A percentile compares a stretch with the other conserved stretches of the same genome.
phyloP scores from a whole-genome alignment of 2,797 vertebrate genomes.

The Coregonus ussuriensis region DNA sequence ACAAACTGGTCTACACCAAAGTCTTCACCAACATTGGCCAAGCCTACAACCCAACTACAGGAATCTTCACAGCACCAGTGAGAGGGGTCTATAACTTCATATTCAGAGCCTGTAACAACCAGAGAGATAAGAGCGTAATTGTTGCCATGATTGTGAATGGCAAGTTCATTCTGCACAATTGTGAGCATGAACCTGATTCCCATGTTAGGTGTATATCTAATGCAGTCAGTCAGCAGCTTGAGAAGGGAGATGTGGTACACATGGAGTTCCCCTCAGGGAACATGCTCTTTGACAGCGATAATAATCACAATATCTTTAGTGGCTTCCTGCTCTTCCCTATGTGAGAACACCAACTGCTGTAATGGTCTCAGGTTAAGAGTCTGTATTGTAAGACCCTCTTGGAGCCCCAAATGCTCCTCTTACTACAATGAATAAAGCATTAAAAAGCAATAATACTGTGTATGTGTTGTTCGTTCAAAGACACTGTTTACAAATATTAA shows the following conservation, averaged over 20 bases:
- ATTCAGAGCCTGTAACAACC: neutral
- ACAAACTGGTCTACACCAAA: neutral
- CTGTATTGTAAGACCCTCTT: neutral
- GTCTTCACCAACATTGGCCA: neutral
- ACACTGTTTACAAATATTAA: too few species aligned
- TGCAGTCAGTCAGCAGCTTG: neutral
- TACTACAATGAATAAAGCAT: too few species aligned
- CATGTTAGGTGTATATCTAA: neutral
- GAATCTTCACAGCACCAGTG: neutral
- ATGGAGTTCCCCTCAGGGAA: neutral
- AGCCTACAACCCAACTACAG: neutral
- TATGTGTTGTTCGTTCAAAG: too few species aligned
- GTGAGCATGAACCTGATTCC: neutral
- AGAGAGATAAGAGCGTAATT: neutral
- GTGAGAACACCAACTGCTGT: neutral
- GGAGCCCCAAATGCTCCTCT: too few species aligned
- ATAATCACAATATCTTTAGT: constrained; percentile 3
- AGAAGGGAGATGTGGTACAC: neutral
- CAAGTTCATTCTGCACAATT: neutral
- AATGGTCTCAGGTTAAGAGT: neutral
- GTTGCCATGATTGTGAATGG: neutral
- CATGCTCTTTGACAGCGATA: neutral
- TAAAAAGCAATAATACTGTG: too few species aligned
- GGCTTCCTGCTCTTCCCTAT: constrained; percentile 3
- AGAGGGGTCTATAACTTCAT: neutral